These are phyloP conservation scores for Ochropleura plecta DNA, from an alignment of 2,888 invertebrate species.

Conservation along the genomic window DNA sequence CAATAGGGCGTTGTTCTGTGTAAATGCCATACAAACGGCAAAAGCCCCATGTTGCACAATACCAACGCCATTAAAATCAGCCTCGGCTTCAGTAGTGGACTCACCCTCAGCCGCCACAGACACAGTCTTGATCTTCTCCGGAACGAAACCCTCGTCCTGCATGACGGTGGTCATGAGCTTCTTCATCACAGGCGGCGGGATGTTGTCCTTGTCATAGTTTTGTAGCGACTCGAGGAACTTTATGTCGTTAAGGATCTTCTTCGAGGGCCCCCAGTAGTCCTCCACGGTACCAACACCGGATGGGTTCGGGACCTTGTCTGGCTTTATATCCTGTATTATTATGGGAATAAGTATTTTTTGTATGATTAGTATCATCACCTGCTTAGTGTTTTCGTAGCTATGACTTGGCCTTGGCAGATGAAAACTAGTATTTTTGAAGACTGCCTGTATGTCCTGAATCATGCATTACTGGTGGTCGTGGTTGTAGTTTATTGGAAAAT, in stretches of 20 bases:
- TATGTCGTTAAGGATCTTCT: conserved; percentile 96
- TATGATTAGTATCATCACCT: neutral
- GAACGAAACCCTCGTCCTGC: conserved; percentile 96
- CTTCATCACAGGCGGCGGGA: conserved; percentile 95
- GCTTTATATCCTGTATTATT: conserved; percentile 93
- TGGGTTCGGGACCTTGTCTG: conserved; percentile 96
- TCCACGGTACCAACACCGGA: conserved; percentile 96
- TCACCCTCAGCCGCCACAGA: conserved; percentile 97
- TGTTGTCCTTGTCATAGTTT: conserved; percentile 98
- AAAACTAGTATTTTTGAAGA: too few relatives aligned
- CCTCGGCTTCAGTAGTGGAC: neutral
- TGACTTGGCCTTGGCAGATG: neutral
- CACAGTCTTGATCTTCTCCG: conserved; percentile 96
- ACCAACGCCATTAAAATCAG: neutral
- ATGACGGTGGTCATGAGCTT: conserved; percentile 95
- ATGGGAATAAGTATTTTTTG: neutral
- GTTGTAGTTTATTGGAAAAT: neutral
- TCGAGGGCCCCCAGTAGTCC: conserved; percentile 98
- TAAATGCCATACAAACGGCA: neutral
- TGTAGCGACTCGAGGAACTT: conserved; percentile 97
- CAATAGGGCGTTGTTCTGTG: neutral
- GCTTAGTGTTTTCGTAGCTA: neutral
- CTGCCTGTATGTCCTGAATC: neutral
- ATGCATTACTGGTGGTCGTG: neutral
- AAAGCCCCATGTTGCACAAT: neutral